These are phyloP conservation scores for Colletes latitarsis DNA, from an alignment of 1,140 invertebrate genomes.

Conservation along the genomic window DNA sequence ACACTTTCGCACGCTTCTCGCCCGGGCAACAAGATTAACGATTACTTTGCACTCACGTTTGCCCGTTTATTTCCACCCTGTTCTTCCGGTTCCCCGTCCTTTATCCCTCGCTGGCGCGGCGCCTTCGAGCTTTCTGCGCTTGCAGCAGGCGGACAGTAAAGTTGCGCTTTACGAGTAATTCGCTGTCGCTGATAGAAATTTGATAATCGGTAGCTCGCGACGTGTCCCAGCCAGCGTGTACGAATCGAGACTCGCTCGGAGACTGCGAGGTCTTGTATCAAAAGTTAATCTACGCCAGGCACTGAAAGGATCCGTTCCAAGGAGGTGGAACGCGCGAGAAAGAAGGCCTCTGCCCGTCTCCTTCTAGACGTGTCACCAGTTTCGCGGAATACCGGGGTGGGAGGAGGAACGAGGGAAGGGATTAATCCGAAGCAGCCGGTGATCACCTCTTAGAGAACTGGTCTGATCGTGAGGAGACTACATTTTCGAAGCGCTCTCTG, in stretches of 20 bases:
- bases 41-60: slow-evolving; percentile 66
- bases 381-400: background rate
- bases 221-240: slow-evolving; percentile 22
- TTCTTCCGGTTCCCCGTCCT: background rate
- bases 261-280: slow-evolving; percentile 51
- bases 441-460: slow-evolving; percentile 51
- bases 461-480: slow-evolving; percentile 63
- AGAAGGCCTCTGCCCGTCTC: slow-evolving; percentile 5
- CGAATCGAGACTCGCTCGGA: slow-evolving; percentile 29
- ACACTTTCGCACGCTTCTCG: slow-evolving; percentile 40
- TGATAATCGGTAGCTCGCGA: slow-evolving; percentile 34
- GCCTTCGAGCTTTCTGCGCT: background rate
- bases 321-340: background rate
- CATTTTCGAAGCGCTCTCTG: slow-evolving; percentile 20
- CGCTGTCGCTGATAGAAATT: slow-evolving; percentile 48
- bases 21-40: slow-evolving; percentile 68
- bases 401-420: background rate
- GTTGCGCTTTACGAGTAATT: slow-evolving; percentile 35
- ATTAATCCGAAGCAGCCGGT: slow-evolving; percentile 56
- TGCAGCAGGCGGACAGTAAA: slow-evolving; percentile 21
- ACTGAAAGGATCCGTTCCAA: background rate
- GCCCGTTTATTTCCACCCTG: slow-evolving; percentile 22
- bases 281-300: slow-evolving; percentile 53
- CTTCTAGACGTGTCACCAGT: slow-evolving; percentile 44
- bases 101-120: slow-evolving; percentile 11